A percentile compares a stretch with the other conserved stretches of the same genome.
Conservation (phyloP, 1,140 invertebrate species). For the Halesus radiatus region DNA sequence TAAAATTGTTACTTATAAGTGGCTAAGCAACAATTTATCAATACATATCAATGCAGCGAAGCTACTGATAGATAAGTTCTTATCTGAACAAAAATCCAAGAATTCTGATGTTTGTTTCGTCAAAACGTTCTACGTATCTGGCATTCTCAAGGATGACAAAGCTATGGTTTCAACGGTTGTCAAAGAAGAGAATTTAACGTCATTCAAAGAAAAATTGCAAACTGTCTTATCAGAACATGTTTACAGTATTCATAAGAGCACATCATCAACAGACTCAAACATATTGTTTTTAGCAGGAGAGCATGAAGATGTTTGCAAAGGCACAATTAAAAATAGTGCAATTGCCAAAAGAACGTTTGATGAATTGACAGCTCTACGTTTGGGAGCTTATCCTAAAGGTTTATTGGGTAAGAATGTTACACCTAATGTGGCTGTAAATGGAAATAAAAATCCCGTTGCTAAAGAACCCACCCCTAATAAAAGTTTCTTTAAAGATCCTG, state of each 20-base stretch:
- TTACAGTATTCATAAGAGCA: conserved; percentile 37
- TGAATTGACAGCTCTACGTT: conserved; percentile 16
- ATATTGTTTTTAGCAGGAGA: conserved; percentile 33
- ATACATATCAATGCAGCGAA: conserved; percentile 40
- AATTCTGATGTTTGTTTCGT: conserved; percentile 6
- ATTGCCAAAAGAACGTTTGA: conserved; percentile 17
- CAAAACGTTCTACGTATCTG: conserved; percentile 37
- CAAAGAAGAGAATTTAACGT: conserved; percentile 13
- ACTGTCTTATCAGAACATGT: conserved; percentile 41
- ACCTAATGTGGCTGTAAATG: not conserved
- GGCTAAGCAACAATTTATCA: conserved; percentile 40
- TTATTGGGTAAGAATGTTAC: too few species aligned
- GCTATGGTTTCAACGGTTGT: conserved; percentile 21
- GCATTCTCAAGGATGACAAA: conserved; percentile 24
- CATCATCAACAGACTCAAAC: conserved; percentile 4
- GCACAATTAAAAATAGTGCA: conserved; percentile 12
- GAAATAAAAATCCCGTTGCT: not conserved
- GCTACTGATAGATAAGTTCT: conserved; percentile 29
- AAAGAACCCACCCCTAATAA: not conserved
- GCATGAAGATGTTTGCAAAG: conserved; percentile 30
- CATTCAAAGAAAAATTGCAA: conserved; percentile 40
- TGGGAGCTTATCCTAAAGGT: conserved; percentile 26
- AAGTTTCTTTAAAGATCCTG: conserved; percentile 8
- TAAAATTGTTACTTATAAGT: conserved; percentile 44
- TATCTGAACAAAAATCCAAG: conserved; percentile 8